These are phyloP conservation scores for Taenioides sp. DNA, from an alignment of 2,797 vertebrate genomes.

Conservation along the genomic window DNA sequence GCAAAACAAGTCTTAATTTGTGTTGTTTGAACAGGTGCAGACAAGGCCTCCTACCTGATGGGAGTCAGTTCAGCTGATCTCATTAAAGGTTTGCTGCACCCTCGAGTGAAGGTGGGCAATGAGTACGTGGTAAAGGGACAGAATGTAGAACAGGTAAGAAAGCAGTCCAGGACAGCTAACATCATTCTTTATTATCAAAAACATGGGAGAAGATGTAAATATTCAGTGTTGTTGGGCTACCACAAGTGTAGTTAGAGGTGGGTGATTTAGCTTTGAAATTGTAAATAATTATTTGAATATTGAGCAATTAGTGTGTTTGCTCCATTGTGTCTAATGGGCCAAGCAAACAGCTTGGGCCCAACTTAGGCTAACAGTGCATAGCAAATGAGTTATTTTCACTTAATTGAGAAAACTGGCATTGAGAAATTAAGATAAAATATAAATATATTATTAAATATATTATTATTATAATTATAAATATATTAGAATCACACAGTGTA, in stretches of 20 bases:
- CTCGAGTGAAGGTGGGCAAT: constrained; percentile 92
- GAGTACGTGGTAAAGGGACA: constrained; percentile 94
- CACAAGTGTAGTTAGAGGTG: background rate
- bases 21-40: constrained; percentile 79
- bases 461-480: no score
- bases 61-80: constrained; percentile 93
- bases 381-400: no score
- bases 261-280: background rate
- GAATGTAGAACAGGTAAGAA: constrained; percentile 90
- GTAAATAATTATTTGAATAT: background rate
- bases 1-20: background rate
- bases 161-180: background rate
- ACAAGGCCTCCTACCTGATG: constrained; percentile 95
- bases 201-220: background rate
- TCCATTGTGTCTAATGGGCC: background rate
- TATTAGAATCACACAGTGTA: background rate
- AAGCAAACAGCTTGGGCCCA: no score
- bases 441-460: background rate
- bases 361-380: no score
- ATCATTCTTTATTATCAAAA: background rate
- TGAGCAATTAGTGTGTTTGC: background rate
- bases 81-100: constrained; percentile 93
- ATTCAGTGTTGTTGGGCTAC: background rate
- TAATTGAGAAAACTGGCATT: no score
- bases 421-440: background rate